phyloP scores from a whole-genome alignment of 2,113 vertebrate genomes.

The Grallaria varia region DNA sequence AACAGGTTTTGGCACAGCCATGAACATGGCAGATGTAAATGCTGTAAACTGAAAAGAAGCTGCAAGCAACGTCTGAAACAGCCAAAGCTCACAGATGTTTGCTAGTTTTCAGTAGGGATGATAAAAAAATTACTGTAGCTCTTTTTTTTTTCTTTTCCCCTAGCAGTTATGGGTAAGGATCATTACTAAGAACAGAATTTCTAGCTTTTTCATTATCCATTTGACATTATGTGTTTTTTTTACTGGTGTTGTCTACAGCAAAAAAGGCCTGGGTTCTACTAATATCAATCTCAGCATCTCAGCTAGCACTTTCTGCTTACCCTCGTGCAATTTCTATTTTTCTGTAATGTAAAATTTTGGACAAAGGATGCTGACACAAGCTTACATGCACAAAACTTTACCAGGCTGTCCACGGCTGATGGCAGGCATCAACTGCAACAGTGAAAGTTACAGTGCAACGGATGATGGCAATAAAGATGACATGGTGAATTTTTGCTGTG shows the following conservation, averaged over 20 bases:
- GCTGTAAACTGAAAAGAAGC: background rate
- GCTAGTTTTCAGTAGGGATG: background rate
- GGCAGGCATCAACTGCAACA: background rate
- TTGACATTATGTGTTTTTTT: background rate
- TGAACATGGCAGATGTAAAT: background rate
- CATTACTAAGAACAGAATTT: background rate
- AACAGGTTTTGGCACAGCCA: background rate
- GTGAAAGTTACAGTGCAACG: background rate
- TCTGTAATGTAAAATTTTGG: background rate
- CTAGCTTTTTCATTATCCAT: background rate
- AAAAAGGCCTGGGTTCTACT: background rate
- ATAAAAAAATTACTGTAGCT: background rate
- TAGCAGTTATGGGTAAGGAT: background rate
- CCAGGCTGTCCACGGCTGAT: background rate
- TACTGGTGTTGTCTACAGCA: background rate
- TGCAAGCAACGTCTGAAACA: background rate
- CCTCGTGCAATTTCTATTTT: background rate
- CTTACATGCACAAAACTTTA: background rate
- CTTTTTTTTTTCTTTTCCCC: background rate
- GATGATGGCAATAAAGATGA: background rate
- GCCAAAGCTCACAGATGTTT: background rate
- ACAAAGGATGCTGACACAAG: constrained; percentile 15
- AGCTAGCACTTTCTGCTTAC: background rate
- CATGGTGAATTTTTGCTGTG: background rate
- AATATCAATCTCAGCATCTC: background rate